These are phyloP conservation scores for Tinea pellionella DNA, from an alignment of 2,888 invertebrate genomes.

Conservation along the genomic window DNA sequence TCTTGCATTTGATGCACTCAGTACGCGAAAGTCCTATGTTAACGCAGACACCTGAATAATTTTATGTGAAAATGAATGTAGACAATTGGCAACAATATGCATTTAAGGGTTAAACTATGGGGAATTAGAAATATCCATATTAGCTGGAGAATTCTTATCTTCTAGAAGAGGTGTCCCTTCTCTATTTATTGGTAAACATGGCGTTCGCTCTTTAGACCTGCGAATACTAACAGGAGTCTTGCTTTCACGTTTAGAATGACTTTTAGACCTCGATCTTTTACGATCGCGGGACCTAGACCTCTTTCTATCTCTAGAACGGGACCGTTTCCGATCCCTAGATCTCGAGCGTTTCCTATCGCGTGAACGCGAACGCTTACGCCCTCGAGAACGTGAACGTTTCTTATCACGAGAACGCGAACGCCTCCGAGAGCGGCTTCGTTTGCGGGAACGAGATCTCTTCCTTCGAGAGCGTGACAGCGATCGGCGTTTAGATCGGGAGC, in stretches of 20 bases:
- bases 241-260: slow-evolving; percentile 37
- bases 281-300: slow-evolving; percentile 53
- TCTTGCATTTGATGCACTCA: too few species aligned
- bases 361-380: slow-evolving; percentile 68
- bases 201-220: slow-evolving; percentile 4
- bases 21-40: too few species aligned
- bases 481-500: slow-evolving; percentile 71
- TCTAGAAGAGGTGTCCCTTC: slow-evolving; percentile 39
- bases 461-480: slow-evolving; percentile 66
- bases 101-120: too few species aligned
- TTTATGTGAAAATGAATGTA: too few species aligned
- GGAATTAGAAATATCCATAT: slow-evolving; percentile 85
- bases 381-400: slow-evolving; percentile 69
- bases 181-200: slow-evolving; percentile 18
- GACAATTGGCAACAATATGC: too few species aligned
- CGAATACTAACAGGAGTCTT: background rate
- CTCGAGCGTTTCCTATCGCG: slow-evolving; percentile 58
- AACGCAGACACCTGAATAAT: too few species aligned
- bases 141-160: slow-evolving; percentile 74
- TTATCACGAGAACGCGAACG: slow-evolving; percentile 52
- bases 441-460: slow-evolving; percentile 37
- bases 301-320: slow-evolving; percentile 57
- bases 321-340: slow-evolving; percentile 57
- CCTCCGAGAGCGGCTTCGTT: slow-evolving; percentile 48
- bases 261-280: slow-evolving; percentile 56